phyloP scores from a whole-genome alignment of 2,888 invertebrate species.

The Seladonia tumulorum region DNA sequence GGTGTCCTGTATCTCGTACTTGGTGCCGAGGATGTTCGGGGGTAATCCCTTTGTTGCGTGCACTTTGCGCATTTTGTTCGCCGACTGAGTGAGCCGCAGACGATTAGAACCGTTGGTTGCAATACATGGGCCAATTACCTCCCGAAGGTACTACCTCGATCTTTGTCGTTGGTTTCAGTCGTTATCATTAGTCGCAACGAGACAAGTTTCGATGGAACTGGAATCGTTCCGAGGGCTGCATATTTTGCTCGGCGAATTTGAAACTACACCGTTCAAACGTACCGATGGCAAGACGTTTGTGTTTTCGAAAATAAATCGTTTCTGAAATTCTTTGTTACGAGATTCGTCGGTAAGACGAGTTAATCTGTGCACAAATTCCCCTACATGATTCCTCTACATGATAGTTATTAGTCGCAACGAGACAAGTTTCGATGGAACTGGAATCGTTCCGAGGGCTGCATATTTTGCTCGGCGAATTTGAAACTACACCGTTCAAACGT shows the following conservation, averaged over 20 bases:
- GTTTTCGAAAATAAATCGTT: too few species aligned
- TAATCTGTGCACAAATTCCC: too few species aligned
- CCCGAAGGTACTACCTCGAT: background rate
- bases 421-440: too few species aligned
- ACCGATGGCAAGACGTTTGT: background rate
- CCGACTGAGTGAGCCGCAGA: background rate
- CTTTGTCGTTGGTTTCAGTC: background rate
- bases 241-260: too few species aligned
- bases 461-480: too few species aligned
- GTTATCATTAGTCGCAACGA: background rate
- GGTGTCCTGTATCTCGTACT: background rate
- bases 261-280: background rate
- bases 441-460: too few species aligned
- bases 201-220: background rate
- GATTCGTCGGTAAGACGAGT: too few species aligned
- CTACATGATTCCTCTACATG: too few species aligned
- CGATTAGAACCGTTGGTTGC: conserved; percentile 2
- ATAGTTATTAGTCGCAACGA: too few species aligned
- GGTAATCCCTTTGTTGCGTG: background rate
- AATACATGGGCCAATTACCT: background rate
- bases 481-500: too few species aligned
- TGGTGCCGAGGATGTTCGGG: background rate
- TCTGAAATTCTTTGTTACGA: too few species aligned
- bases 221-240: too few species aligned
- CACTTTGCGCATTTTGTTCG: background rate